Base-by-base conservation (phyloP, 2,113 vertebrate species). In the Pogonocichla stellata region DNA sequence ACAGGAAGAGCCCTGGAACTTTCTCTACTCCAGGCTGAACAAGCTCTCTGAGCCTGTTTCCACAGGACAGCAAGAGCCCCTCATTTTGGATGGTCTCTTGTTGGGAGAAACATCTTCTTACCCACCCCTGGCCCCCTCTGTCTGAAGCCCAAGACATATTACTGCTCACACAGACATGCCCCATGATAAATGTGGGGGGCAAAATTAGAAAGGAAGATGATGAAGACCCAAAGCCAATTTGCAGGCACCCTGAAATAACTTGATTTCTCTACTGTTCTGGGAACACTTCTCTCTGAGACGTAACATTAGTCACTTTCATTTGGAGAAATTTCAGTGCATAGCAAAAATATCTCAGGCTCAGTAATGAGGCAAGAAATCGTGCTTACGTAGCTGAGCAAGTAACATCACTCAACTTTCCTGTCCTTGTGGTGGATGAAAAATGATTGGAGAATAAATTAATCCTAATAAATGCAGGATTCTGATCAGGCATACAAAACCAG, bases 341-440 rank as follows among this genome's bases (percentile, higher is more conserved):
- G 84, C 83, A 88, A 93, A 96, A 96, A 92, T 92, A 94, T 93
- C 75, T 67, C 57, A 12, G 43, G 81, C 78, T 94, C 88, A 70
- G 84, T 94, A 94, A 97, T 83, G 95, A 97, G 95, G 95, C 86
- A 96, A 92, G 95, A 93, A 97, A 96, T 92, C 75, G 85, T 92
- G 94, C 93, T 96, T 96, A 93, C 51, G 79, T 95, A 92, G 95
- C 86, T 31, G 69, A 86, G 93, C 70, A 79, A 95, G 93, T 86
- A 90, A 92, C 95, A 95, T 95, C 82, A 64, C 40, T 95, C 94
- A 95, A 69, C 69, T 80, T 86, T 23, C 57, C 95, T 61, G 88
- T 90, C 86, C 88, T 95, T 88, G 95, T 5, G 28, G 91, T 3
- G 3, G 69, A 80, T 92, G 91, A 92, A 89, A 93, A 93, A 94